These are phyloP conservation scores for Apodemia duryi DNA, from an alignment of 2,888 invertebrate species.

Conservation along the genomic window DNA sequence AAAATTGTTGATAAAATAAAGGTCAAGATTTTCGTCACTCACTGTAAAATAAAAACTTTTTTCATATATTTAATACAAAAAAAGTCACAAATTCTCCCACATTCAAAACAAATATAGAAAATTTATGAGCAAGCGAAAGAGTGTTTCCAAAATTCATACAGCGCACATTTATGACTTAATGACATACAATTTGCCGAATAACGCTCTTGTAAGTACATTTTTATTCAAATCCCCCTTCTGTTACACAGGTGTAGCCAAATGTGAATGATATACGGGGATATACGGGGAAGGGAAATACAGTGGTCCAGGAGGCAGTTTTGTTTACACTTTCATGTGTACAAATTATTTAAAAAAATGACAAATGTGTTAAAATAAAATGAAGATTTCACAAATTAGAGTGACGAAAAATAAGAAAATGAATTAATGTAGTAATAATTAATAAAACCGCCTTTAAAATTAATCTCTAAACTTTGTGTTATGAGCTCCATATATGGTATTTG, in stretches of 20 bases:
- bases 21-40: too few relatives aligned
- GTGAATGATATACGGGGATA: conserved; percentile 43
- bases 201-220: conserved; percentile 12
- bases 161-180: conserved; percentile 13
- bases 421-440: too few relatives aligned
- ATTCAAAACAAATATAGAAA: background rate
- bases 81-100: background rate
- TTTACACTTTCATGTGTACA: background rate
- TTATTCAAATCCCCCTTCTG: conserved; percentile 9
- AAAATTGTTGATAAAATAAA: too few relatives aligned
- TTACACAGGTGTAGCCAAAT: conserved; percentile 43
- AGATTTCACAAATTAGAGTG: too few relatives aligned
- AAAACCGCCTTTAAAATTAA: too few relatives aligned
- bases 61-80: too few relatives aligned
- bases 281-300: background rate
- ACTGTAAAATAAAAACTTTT: too few relatives aligned
- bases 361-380: too few relatives aligned
- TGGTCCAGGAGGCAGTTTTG: background rate
- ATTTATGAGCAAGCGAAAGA: background rate
- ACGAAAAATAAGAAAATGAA: too few relatives aligned
- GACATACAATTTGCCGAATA: conserved; percentile 9
- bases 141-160: conserved; percentile 4
- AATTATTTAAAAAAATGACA: too few relatives aligned
- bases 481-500: too few relatives aligned
- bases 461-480: too few relatives aligned